phyloP scores from a whole-genome alignment of 2,888 invertebrate genomes.

The Cerastis leucographa region DNA sequence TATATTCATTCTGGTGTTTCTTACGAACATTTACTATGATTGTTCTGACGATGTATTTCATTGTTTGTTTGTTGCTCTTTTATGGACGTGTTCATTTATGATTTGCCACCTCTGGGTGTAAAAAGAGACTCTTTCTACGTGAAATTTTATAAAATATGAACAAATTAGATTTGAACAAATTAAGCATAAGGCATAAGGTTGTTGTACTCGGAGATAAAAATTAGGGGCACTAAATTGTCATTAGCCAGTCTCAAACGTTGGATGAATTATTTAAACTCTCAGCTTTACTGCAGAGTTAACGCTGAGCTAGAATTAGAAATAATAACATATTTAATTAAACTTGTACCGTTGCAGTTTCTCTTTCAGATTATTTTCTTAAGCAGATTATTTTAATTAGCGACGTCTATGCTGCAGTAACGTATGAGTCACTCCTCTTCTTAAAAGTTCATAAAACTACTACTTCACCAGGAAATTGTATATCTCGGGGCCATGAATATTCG shows the following conservation, averaged over 20 bases:
- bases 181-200: neutral
- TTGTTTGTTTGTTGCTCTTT: conserved; percentile 23
- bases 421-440: neutral
- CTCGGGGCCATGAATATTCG: conserved; percentile 33
- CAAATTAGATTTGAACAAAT: conserved; percentile 2
- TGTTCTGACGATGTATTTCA: conserved; percentile 43
- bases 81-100: conserved; percentile 34
- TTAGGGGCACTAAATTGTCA: neutral
- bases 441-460: neutral
- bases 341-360: neutral
- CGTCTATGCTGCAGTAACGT: neutral
- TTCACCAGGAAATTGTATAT: neutral
- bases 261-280: neutral
- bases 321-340: neutral
- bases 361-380: neutral
- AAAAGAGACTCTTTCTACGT: neutral
- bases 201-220: neutral
- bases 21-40: conserved; percentile 54
- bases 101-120: neutral
- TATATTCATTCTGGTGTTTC: conserved; percentile 39
- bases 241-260: conserved; percentile 4
- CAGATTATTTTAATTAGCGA: neutral
- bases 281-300: neutral
- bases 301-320: neutral
- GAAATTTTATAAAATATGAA: conserved; percentile 11